Evolutionary conservation across 2,113 vertebrate species (phyloP), one percentile per base, ranked within the genome.

Genomic region (Colinus virginianus): DNA sequence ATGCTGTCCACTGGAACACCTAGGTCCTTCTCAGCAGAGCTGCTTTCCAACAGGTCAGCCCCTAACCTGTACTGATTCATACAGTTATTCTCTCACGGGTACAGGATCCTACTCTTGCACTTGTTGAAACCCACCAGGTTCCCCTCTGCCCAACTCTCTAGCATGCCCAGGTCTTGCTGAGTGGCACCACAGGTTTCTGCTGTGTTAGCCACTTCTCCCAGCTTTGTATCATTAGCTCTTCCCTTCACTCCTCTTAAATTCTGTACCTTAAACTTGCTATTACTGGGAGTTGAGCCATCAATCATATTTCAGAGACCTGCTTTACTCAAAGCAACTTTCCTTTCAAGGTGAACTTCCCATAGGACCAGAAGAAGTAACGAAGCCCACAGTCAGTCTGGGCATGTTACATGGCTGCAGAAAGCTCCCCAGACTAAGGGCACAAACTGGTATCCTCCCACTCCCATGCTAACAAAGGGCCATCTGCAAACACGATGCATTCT

Each of bases 281-380:
- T 38, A 64, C 11, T 25, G 12, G 1, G 11, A 75, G 3, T 1
- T 30, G 25, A 26, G 2, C 0, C 0, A 43, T 32, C 49, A 34
- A 22, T 6, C 1, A 46, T 10, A 55, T 43, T 84, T 66, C 21
- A 67, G 45, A 76, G 90, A 36, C 7, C 7, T 84, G 67, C 34
- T 88, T 84, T 70, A 74, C 6, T 19, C 64, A 51, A 22, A 2
- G 28, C 36, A 46, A 5, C 2, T 12, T 56, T 74, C 20, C 21
- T 38, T 48, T 34, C 26, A 51, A 67, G n/a, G 10, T 49, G 45
- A 36, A 25, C 11, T 59, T 66, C 71, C 13, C 26, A 36, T 2
- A 28, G 43, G 8, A 87, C 8, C 28, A 49, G 7, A 56, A 56
- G 19, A 62, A 4, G 28, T 25, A 82, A 90, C 67, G 61, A 66